phyloP scores from a whole-genome alignment of 2,797 vertebrate genomes.

The Alcedo atthis region DNA sequence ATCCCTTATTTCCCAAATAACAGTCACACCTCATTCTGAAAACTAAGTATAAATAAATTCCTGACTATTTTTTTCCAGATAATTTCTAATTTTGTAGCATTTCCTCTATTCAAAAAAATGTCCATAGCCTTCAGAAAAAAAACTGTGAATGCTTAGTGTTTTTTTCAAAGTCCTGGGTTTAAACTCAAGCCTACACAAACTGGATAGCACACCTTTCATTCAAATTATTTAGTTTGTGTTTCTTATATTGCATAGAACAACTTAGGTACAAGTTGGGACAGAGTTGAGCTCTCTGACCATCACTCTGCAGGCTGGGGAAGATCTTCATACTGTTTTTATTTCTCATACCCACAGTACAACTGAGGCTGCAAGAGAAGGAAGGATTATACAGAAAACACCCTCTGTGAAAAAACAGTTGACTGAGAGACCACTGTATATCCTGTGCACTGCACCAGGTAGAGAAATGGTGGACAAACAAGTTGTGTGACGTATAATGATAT shows the following conservation, averaged over 20 bases:
- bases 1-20: not conserved
- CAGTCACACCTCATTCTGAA: no score
- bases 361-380: not conserved
- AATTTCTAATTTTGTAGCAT: not conserved
- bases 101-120: not conserved
- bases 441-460: not conserved
- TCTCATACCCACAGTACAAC: not conserved
- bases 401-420: not conserved
- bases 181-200: not conserved
- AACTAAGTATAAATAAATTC: not conserved
- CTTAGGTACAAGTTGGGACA: not conserved
- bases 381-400: not conserved
- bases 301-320: not conserved
- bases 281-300: accelerated
- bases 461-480: not conserved
- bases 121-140: not conserved
- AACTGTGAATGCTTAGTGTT: not conserved
- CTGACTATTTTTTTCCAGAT: not conserved
- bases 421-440: not conserved
- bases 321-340: not conserved
- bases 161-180: not conserved
- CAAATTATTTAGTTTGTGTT: not conserved
- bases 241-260: not conserved
- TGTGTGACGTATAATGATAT: not conserved
- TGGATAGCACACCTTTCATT: not conserved